Evolutionary conservation across 2,797 vertebrate genomes (phyloP).

Genomic region (Xenentodon cancila): DNA sequence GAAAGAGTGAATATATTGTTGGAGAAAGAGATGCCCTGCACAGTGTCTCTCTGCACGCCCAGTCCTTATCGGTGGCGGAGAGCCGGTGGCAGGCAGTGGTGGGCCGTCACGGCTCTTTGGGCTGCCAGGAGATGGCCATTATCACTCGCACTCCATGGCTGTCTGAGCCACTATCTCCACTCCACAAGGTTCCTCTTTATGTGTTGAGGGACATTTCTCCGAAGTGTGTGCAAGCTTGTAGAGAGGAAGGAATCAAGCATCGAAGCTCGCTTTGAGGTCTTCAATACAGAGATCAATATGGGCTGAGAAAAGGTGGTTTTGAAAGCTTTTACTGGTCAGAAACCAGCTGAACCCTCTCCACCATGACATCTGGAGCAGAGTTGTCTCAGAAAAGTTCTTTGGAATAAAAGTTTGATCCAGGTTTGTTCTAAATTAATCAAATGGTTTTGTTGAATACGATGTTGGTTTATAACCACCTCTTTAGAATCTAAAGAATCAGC

Average conservation of each 20-base stretch:
- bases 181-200: conserved; percentile 66
- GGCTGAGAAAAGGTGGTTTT: conserved; percentile 3
- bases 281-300: conserved; percentile 51
- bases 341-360: conserved; percentile 20
- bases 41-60: conserved; percentile 36
- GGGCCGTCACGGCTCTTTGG: conserved; percentile 66
- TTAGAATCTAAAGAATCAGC: neutral
- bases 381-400: conserved; percentile 2
- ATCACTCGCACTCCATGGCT: conserved; percentile 63
- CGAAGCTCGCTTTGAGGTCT: conserved; percentile 37
- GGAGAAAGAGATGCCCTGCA: conserved; percentile 44
- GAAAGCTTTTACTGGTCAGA: conserved; percentile 25
- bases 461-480: neutral
- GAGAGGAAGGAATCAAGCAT: conserved; percentile 35
- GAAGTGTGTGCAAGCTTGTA: conserved; percentile 36
- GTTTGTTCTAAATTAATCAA: neutral
- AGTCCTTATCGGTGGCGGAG: conserved; percentile 64
- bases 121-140: conserved; percentile 73
- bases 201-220: conserved; percentile 45
- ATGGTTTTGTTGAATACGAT: neutral
- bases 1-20: conserved; percentile 32
- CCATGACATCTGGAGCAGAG: conserved; percentile 12
- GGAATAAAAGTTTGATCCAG: neutral
- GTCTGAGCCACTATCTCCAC: conserved; percentile 67
- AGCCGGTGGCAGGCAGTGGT: conserved; percentile 53